A percentile compares a stretch with the other conserved stretches of the same genome.
phyloP scores from a whole-genome alignment of 2,888 invertebrate genomes.

The Malacosoma neustria region DNA sequence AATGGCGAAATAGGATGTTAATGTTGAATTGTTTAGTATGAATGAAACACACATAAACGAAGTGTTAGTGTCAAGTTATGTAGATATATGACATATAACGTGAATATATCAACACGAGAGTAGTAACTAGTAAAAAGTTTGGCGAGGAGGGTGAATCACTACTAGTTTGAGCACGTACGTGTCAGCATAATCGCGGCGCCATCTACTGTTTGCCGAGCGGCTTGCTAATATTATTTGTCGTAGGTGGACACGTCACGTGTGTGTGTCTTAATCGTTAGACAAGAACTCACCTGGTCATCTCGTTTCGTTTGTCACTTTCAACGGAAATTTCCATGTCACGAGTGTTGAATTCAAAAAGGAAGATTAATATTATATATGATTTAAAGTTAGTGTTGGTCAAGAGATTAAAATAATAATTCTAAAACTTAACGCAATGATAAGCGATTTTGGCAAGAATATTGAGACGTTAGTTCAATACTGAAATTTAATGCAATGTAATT shows the following conservation, averaged over 20 bases:
- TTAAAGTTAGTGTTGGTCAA: too few species aligned
- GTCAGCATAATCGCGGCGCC: conserved; percentile 54
- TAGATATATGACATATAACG: conserved; percentile 30
- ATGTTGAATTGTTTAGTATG: too few species aligned
- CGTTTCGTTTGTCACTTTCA: conserved; percentile 58
- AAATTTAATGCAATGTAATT: too few species aligned
- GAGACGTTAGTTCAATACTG: neutral
- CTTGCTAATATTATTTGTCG: conserved; percentile 63
- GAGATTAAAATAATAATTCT: too few species aligned
- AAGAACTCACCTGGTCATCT: conserved; percentile 51
- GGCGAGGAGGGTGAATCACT: conserved; percentile 16
- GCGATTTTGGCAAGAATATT: neutral
- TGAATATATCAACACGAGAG: conserved; percentile 39
- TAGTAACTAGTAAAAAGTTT: conserved; percentile 34
- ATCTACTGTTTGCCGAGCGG: conserved; percentile 55
- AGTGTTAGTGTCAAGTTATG: conserved; percentile 31
- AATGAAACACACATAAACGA: conserved; percentile 29
- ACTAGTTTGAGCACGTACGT: conserved; percentile 24
- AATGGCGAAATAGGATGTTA: too few species aligned
- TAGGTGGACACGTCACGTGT: conserved; percentile 51
- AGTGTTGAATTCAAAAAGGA: too few species aligned
- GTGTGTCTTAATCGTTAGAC: conserved; percentile 68
- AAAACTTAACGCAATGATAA: too few species aligned
- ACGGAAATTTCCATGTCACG: conserved; percentile 43
- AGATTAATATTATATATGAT: too few species aligned